Percentiles rank a stretch among this genome's conserved stretches.
Evolutionary conservation across 2,797 vertebrate species (phyloP).

Genomic region (Molossus alvarezi): DNA sequence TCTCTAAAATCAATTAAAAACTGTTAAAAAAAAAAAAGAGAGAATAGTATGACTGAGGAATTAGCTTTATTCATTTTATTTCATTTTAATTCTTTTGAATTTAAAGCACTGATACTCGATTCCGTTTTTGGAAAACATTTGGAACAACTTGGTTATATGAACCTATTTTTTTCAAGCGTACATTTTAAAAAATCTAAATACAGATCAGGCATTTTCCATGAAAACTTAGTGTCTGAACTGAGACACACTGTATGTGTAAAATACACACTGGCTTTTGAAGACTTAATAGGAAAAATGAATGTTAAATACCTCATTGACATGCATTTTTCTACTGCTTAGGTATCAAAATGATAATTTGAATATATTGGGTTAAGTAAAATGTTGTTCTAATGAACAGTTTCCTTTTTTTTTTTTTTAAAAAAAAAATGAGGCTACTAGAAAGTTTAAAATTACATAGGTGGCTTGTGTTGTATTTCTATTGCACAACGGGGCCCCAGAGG

Average conservation of each 20-base stretch:
- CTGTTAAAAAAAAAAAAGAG: too few species aligned
- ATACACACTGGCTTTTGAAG: conserved; percentile 50
- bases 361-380: conserved; percentile 63
- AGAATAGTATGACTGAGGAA: not conserved
- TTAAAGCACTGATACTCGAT: not conserved
- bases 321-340: conserved; percentile 51
- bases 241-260: conserved; percentile 30
- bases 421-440: conserved; percentile 44
- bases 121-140: conserved; percentile 65
- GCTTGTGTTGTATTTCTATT: not conserved
- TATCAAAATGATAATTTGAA: conserved; percentile 60
- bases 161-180: conserved; percentile 60
- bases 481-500: not conserved
- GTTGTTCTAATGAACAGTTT: conserved; percentile 42
- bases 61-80: conserved; percentile 33
- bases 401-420: not conserved
- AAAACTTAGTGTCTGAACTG: conserved; percentile 57
- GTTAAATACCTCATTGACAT: conserved; percentile 48
- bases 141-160: not conserved
- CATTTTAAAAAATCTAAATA: conserved; percentile 65
- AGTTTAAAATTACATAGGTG: conserved; percentile 3
- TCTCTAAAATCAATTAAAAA: too few species aligned
- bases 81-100: conserved; percentile 58
- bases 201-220: conserved; percentile 38
- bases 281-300: conserved; percentile 37